These are phyloP conservation scores for Polypedilum pembai DNA, from an alignment of 1,140 invertebrate genomes.

Conservation along the genomic window DNA sequence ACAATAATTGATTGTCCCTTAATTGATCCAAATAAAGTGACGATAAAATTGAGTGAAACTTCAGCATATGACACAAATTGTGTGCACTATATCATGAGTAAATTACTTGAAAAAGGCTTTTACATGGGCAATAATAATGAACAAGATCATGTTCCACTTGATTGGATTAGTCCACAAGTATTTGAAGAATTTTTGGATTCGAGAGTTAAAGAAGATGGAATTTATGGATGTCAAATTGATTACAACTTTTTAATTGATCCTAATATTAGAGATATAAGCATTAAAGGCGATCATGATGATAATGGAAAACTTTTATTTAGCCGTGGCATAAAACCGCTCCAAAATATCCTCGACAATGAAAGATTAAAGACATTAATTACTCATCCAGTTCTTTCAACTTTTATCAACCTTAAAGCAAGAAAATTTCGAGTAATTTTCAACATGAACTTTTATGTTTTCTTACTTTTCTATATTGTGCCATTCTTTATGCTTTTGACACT, in stretches of 20 bases:
- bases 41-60: not conserved
- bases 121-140: not conserved
- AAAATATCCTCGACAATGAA: not conserved
- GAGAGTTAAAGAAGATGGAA: not conserved
- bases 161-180: conserved; percentile 23
- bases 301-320: not conserved
- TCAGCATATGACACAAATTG: not conserved
- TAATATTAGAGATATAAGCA: not conserved
- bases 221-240: not conserved
- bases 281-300: not conserved
- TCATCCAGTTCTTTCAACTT: not conserved
- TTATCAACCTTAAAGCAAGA: not conserved
- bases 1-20: not conserved
- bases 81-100: not conserved
- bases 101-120: not conserved
- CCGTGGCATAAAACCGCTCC: not conserved
- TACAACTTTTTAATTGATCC: conserved; percentile 22
- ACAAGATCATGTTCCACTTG: not conserved
- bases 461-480: not conserved
- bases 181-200: conserved; percentile 16
- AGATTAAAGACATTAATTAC: not conserved
- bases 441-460: not conserved
- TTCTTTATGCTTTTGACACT: conserved; percentile 2
- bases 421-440: not conserved
- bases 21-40: not conserved